These are phyloP conservation scores for Agrilus cyanescens DNA, from an alignment of 2,888 invertebrate genomes.

Conservation along the genomic window DNA sequence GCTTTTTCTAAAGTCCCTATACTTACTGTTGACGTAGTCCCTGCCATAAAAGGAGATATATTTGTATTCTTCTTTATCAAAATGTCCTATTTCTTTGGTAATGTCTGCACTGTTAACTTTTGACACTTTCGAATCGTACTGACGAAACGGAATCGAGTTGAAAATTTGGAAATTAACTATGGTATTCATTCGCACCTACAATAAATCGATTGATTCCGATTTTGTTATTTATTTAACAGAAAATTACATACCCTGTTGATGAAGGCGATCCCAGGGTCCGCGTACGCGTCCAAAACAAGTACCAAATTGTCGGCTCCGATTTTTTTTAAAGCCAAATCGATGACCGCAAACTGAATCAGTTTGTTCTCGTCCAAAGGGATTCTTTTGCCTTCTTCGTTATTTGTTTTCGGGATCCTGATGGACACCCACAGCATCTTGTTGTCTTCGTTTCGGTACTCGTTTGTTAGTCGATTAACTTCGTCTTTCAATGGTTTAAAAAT, in stretches of 20 bases:
- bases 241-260: conserved; percentile 71
- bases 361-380: conserved; percentile 29
- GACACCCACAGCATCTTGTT: conserved; percentile 60
- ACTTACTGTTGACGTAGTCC: conserved; percentile 63
- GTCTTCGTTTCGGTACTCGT: conserved; percentile 55
- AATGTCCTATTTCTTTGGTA: conserved; percentile 66
- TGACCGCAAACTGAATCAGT: conserved; percentile 44
- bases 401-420: conserved; percentile 42
- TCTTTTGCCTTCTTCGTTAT: conserved; percentile 15
- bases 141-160: conserved; percentile 82
- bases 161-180: conserved; percentile 81
- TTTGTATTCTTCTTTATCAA: conserved; percentile 59
- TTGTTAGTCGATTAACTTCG: conserved; percentile 47
- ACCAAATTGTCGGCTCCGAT: conserved; percentile 62
- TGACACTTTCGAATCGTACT: conserved; percentile 63
- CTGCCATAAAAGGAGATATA: conserved; percentile 71
- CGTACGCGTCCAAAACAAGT: conserved; percentile 52
- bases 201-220: conserved; percentile 10
- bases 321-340: conserved; percentile 58
- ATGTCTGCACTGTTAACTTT: conserved; percentile 44
- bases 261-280: conserved; percentile 70
- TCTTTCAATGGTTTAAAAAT: conserved; percentile 44
- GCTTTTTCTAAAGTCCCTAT: too few relatives aligned
- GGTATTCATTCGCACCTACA: conserved; percentile 86
- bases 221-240: too few relatives aligned